These are phyloP conservation scores for Tenodera sinensis DNA, from an alignment of 2,888 invertebrate genomes.

Conservation along the genomic window DNA sequence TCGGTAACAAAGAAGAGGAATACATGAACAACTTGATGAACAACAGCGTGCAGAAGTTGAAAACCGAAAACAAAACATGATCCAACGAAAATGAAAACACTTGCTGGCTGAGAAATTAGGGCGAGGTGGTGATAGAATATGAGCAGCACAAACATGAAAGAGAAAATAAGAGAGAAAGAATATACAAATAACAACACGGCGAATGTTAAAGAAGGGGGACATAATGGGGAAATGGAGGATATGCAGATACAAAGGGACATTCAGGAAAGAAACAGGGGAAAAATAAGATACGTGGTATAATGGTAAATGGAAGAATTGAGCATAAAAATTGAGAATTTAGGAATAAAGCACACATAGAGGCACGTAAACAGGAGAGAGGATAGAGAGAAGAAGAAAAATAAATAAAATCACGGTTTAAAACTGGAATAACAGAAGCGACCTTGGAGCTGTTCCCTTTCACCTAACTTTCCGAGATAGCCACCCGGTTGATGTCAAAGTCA, in stretches of 20 bases:
- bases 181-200: not conserved
- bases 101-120: no score
- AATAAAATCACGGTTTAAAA: not conserved
- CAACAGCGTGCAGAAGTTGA: no score
- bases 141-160: no score
- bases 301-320: not conserved
- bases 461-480: not conserved
- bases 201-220: no score
- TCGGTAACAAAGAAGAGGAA: no score
- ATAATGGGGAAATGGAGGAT: no score
- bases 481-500: not conserved
- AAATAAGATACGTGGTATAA: not conserved
- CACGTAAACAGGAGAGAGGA: not conserved
- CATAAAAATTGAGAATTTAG: not conserved
- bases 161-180: not conserved
- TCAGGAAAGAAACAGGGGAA: no score
- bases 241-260: no score
- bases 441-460: not conserved
- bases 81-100: no score
- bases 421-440: not conserved
- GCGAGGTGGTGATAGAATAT: no score
- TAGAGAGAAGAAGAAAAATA: not conserved
- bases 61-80: no score
- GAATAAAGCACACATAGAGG: not conserved
- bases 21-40: no score